These are phyloP conservation scores for Entosphenus tridentatus DNA, from an alignment of 2,113 vertebrate species.

Conservation along the genomic window DNA sequence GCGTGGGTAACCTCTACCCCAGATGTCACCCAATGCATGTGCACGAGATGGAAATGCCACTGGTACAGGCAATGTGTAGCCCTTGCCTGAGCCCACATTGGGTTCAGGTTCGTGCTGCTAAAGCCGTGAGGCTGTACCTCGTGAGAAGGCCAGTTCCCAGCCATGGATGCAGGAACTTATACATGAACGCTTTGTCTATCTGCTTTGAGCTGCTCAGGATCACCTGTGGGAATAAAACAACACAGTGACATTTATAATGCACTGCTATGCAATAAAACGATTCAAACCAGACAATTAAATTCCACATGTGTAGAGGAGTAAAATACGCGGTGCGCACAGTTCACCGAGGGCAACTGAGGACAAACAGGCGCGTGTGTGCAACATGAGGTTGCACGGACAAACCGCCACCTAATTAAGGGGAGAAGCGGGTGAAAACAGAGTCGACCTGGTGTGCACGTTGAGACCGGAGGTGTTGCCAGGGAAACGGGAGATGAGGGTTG, in stretches of 20 bases:
- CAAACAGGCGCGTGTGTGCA: not conserved
- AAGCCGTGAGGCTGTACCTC: conserved; percentile 25
- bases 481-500: too few relatives aligned
- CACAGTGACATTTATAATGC: not conserved
- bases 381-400: not conserved
- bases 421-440: too few relatives aligned
- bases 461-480: too few relatives aligned
- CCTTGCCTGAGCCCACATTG: too few relatives aligned
- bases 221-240: conserved; percentile 18
- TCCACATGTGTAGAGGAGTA: not conserved
- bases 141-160: conserved; percentile 77
- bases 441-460: too few relatives aligned
- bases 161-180: conserved; percentile 69
- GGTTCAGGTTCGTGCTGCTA: too few relatives aligned
- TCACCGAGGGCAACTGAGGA: not conserved
- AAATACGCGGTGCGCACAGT: not conserved
- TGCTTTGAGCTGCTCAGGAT: conserved; percentile 42
- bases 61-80: too few relatives aligned
- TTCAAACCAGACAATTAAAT: not conserved
- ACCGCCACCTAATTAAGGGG: not conserved
- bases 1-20: too few relatives aligned
- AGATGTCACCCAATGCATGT: too few relatives aligned
- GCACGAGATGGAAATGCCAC: too few relatives aligned
- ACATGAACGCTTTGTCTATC: conserved; percentile 46
- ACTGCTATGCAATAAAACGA: not conserved